Evolutionary conservation across 2,888 invertebrate species (phyloP), one percentile per base, ranked within the genome.

Genomic region (Petrophora chlorosata): DNA sequence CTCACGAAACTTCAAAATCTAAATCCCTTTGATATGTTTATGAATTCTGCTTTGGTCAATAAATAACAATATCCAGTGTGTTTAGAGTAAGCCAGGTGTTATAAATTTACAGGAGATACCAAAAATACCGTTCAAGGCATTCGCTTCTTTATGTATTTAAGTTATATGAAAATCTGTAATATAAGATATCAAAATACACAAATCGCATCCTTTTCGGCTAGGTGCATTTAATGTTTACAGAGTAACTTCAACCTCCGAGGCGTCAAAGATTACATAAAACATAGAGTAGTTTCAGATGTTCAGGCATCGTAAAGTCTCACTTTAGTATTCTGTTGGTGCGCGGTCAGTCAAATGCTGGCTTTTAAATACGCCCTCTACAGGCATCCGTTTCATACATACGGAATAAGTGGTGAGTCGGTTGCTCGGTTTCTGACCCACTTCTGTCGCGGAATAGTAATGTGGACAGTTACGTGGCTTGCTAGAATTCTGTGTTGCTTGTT

Each of bases 381-480:
- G 66, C 72, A 70, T 66, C 61, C 77, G 77, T 79, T 76, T 81
- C 82, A 83, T 85, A 85, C 85, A 85, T 85, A 84, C 83, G 64
- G 72, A 83, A 82, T 80, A 77, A 77, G 81, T 70, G 70, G 65
- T 57, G 60, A 53, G 63, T 67, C 53, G 59, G 38, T 50, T 16
- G 54, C 51, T 38, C 59, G 50, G 57, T 50, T 56, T 56, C 54
- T 69, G 74, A 73, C 74, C 76, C 59, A 72, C 61, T 72, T 76
- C 63, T 63, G 57, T 63, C 61, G 58, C 42, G 22, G 23, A 12
- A 22, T 19, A 2, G 15, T 44, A 15, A 40, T 40, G 12, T 15
- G 8, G 32, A 23, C 10, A 34, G 33, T 39, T 28, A 22, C 34
- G 15, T 12, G 14, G 22, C 40, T 40, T 1, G 9, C 14, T 8